These are phyloP conservation scores for Apamea monoglypha DNA, from an alignment of 2,888 invertebrate genomes.

Conservation along the genomic window DNA sequence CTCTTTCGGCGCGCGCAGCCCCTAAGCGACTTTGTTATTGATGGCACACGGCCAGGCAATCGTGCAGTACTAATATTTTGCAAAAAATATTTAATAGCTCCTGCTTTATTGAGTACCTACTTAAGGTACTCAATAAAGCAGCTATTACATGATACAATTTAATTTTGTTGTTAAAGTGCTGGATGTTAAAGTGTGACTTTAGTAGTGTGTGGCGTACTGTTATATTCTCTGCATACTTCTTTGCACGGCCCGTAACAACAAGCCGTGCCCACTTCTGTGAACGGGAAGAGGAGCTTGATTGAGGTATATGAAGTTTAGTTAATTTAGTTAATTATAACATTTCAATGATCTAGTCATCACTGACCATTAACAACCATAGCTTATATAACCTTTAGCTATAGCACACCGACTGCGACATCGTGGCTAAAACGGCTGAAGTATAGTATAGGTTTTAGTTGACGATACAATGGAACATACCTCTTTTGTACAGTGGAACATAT, in stretches of 20 bases:
- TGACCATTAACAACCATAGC: background rate
- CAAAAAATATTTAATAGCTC: background rate
- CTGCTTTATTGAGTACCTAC: background rate
- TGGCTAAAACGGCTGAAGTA: background rate
- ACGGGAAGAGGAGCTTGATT: background rate
- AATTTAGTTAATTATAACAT: too few relatives aligned
- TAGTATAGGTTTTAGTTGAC: background rate
- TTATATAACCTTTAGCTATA: background rate
- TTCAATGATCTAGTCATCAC: background rate
- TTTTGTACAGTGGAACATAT: too few relatives aligned
- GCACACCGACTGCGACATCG: background rate
- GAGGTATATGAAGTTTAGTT: background rate
- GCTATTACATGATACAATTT: background rate
- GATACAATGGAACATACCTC: background rate
- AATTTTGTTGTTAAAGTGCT: background rate
- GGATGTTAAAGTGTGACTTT: background rate
- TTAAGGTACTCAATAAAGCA: too few relatives aligned
- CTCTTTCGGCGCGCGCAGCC: background rate
- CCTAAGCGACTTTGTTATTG: background rate
- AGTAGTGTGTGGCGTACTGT: background rate
- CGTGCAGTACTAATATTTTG: background rate
- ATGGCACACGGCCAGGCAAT: conserved; percentile 12
- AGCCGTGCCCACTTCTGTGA: too few relatives aligned
- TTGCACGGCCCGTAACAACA: background rate
- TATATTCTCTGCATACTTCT: background rate